Conservation (phyloP, 2,113 vertebrate genomes). For the Pseudopipra pipra region DNA sequence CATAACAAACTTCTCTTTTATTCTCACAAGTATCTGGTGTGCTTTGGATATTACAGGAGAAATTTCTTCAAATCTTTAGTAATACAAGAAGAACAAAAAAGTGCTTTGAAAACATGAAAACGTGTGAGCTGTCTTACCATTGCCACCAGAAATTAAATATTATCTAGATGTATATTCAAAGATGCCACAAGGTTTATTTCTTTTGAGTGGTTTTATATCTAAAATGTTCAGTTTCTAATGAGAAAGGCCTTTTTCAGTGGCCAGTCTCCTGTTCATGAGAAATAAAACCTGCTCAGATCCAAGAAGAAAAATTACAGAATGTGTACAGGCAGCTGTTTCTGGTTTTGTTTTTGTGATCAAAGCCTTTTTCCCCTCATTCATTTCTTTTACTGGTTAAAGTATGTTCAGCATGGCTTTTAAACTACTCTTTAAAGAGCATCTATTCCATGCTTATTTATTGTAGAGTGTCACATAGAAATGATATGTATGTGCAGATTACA, state of each 20-base stretch:
- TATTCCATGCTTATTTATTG: background rate
- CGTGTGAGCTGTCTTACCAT: background rate
- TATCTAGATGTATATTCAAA: background rate
- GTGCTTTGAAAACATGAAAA: background rate
- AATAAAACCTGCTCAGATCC: background rate
- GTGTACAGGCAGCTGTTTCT: background rate
- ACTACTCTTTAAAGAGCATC: background rate
- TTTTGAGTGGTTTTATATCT: background rate
- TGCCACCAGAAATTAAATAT: background rate
- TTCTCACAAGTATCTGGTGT: background rate
- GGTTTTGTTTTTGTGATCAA: background rate
- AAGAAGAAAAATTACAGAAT: background rate
- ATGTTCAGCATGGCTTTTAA: background rate
- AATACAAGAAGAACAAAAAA: background rate
- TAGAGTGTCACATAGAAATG: slow-evolving; percentile 13
- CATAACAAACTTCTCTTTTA: background rate
- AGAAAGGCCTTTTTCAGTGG: background rate
- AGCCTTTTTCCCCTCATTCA: background rate
- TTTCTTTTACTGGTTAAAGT: background rate
- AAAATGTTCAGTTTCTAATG: background rate
- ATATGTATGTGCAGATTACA: background rate
- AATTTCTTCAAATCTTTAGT: background rate
- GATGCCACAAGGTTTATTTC: background rate
- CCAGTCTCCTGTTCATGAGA: background rate
- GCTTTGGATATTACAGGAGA: background rate